Percentiles rank a stretch among this genome's conserved stretches.
phyloP scores from a whole-genome alignment of 2,797 vertebrate species.

The Neoniphon sammara region DNA sequence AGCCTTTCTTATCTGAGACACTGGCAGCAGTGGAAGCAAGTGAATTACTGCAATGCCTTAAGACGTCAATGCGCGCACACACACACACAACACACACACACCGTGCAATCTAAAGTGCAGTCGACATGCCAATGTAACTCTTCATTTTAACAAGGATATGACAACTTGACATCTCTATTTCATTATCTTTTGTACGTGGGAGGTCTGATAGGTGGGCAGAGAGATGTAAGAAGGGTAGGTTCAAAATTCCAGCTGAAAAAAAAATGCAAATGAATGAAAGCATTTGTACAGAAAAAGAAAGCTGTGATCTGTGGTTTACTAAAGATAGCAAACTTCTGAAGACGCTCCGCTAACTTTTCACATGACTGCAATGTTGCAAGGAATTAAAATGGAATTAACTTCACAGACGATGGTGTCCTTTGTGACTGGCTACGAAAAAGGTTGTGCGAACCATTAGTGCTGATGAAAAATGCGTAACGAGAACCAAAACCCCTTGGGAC shows the following conservation, averaged over 20 bases:
- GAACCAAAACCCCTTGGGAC: conserved; percentile 26
- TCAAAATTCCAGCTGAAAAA: background rate
- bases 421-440: conserved; percentile 36
- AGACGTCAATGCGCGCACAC: background rate
- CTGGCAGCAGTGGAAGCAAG: conserved; percentile 9
- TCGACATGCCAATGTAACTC: background rate
- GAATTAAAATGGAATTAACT: conserved; percentile 52
- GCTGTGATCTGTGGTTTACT: conserved; percentile 14
- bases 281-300: conserved; percentile 12
- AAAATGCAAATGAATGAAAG: background rate
- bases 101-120: no score
- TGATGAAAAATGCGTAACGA: conserved; percentile 27
- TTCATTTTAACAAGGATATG: background rate
- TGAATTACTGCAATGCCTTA: background rate
- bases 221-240: background rate
- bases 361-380: conserved; percentile 29
- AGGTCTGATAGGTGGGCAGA: background rate
- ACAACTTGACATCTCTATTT: background rate
- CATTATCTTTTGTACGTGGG: background rate
- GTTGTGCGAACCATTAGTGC: conserved; percentile 50
- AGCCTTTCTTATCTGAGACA: conserved; percentile 3
- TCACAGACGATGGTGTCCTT: conserved; percentile 28
- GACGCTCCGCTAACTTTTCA: conserved; percentile 21
- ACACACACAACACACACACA: no score
- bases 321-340: conserved; percentile 37